Evolutionary conservation across 2,113 vertebrate species (phyloP).

Genomic region (Romanogobio albipinnatus): DNA sequence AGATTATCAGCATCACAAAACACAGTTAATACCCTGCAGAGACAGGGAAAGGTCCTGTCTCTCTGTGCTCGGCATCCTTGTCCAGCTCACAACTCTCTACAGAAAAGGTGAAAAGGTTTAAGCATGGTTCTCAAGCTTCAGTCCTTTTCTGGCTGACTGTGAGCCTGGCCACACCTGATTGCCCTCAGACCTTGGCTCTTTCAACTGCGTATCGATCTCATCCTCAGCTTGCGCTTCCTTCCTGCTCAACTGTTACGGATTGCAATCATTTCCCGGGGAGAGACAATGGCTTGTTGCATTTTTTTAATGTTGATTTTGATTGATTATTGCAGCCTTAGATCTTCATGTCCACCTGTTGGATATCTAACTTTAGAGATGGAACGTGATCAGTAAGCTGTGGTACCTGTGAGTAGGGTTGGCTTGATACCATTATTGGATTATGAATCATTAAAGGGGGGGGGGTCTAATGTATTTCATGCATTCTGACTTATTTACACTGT

Average conservation of each 20-base stretch:
- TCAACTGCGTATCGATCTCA: slow-evolving; percentile 41
- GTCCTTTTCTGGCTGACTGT: slow-evolving; percentile 1
- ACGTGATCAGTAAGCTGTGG: slow-evolving; percentile 3
- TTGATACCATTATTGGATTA: not conserved
- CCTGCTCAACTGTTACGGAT: slow-evolving; percentile 11
- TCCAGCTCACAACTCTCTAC: slow-evolving; percentile 15
- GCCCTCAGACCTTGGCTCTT: slow-evolving; percentile 28
- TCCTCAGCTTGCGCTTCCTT: slow-evolving; percentile 16
- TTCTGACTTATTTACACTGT: too few species aligned
- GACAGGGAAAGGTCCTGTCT: not conserved
- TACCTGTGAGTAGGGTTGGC: not conserved
- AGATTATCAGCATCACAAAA: slow-evolving; percentile 40
- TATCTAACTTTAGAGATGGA: slow-evolving; percentile 9
- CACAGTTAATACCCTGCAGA: slow-evolving; percentile 41
- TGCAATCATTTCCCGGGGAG: not conserved
- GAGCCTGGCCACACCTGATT: slow-evolving; percentile 34
- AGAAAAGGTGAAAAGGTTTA: slow-evolving; percentile 29
- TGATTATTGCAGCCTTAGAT: slow-evolving; percentile 2
- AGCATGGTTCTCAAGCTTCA: not conserved
- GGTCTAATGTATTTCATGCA: too few species aligned
- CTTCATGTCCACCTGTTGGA: slow-evolving; percentile 13
- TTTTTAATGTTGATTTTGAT: slow-evolving; percentile 1
- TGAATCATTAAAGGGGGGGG: too few species aligned
- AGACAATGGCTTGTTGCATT: not conserved
- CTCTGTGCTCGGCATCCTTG: not conserved